These are phyloP conservation scores for Andrena dorsata DNA, from an alignment of 2,888 invertebrate species.

Conservation along the genomic window DNA sequence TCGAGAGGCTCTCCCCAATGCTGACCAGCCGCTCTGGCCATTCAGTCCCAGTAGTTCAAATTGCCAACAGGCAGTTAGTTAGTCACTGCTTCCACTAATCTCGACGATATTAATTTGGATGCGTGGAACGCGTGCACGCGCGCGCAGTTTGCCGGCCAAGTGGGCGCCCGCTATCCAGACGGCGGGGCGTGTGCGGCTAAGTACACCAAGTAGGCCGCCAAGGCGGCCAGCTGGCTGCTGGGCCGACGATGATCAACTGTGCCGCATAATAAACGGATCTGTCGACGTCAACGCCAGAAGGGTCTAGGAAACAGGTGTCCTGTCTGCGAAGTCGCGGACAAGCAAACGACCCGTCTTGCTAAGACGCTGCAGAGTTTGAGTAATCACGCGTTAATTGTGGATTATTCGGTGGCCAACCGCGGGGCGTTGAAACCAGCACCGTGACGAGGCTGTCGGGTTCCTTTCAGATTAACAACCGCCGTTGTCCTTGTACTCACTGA, in stretches of 20 bases:
- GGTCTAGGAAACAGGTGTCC: constrained; percentile 78
- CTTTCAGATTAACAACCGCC: neutral
- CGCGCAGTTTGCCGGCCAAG: neutral
- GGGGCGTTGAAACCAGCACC: neutral
- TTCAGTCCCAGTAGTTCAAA: constrained; percentile 50
- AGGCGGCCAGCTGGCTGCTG: constrained; percentile 62
- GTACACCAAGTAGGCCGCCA: constrained; percentile 58
- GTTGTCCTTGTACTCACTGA: neutral
- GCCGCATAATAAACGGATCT: constrained; percentile 79
- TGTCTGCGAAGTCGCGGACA: constrained; percentile 66
- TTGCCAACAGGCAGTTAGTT: constrained; percentile 74
- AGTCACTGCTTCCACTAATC: constrained; percentile 71
- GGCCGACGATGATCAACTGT: constrained; percentile 69
- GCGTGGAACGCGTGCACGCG: constrained; percentile 46
- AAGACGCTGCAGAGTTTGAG: constrained; percentile 55
- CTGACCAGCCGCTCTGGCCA: constrained; percentile 22
- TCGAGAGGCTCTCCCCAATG: constrained; percentile 42
- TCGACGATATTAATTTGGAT: constrained; percentile 71
- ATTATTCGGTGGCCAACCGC: constrained; percentile 20
- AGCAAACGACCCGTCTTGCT: constrained; percentile 54
- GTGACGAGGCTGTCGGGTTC: neutral
- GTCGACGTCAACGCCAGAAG: constrained; percentile 78
- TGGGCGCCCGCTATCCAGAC: neutral
- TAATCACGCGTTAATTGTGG: constrained; percentile 63
- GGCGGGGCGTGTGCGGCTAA: constrained; percentile 40